A percentile compares a stretch with the other conserved stretches of the same genome.
Conservation (phyloP, 2,888 invertebrate genomes). For the Heteropelma amictum region DNA sequence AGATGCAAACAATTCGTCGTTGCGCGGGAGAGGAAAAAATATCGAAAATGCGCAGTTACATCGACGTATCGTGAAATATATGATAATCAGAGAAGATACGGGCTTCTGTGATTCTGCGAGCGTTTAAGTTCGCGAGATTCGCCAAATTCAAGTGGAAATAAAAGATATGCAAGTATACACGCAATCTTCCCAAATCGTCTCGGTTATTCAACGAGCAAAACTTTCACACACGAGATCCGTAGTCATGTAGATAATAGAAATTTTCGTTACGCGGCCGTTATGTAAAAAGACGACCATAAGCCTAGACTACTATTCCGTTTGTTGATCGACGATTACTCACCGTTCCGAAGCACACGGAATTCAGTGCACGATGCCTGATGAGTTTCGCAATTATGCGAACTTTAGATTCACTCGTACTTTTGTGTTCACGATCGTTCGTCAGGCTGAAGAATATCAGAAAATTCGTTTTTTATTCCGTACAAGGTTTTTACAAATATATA, state of each 20-base stretch:
- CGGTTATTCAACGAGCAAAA: too few relatives aligned
- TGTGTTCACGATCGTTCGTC: too few relatives aligned
- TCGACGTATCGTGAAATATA: constrained; percentile 8
- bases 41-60: constrained; percentile 8
- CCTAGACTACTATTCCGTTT: constrained; percentile 24
- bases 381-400: background rate
- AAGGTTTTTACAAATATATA: too few relatives aligned
- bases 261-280: constrained; percentile 27
- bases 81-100: constrained; percentile 9
- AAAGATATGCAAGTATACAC: too few relatives aligned
- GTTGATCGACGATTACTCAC: constrained; percentile 49
- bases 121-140: background rate
- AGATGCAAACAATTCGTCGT: too few relatives aligned
- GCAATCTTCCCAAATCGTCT: too few relatives aligned
- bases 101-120: constrained; percentile 14
- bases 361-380: background rate
- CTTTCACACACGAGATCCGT: too few relatives aligned
- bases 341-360: constrained; percentile 15
- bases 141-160: too few relatives aligned
- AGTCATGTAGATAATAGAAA: constrained; percentile 29
- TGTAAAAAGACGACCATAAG: constrained; percentile 39
- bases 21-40: too few relatives aligned
- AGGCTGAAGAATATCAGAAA: too few relatives aligned
- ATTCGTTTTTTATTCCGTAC: too few relatives aligned
- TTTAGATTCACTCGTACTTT: background rate